A percentile compares a stretch with the other conserved stretches of the same genome.
Conservation (phyloP, 2,888 invertebrate species). For the Epistrophe eligans region DNA sequence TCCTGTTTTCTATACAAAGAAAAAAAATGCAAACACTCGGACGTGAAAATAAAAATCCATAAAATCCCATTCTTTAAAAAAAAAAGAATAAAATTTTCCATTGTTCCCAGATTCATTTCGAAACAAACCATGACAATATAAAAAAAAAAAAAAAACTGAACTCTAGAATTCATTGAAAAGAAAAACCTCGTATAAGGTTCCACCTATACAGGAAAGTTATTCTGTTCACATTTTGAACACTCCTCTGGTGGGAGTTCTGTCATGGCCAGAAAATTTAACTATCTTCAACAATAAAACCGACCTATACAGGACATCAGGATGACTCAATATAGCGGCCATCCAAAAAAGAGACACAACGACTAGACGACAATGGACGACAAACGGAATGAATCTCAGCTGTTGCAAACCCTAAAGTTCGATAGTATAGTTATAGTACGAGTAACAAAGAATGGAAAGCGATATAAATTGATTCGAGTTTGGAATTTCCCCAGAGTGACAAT, state of each 20-base stretch:
- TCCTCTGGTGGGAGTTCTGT: constrained; percentile 43
- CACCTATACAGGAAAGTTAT: constrained; percentile 62
- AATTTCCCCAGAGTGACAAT: constrained; percentile 73
- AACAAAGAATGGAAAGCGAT: constrained; percentile 71
- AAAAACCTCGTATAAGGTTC: constrained; percentile 3
- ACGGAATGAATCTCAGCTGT: constrained; percentile 61
- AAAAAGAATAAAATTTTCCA: constrained; percentile 46
- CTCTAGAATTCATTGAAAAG: constrained; percentile 56
- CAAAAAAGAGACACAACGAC: constrained; percentile 41
- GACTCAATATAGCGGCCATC: constrained; percentile 48
- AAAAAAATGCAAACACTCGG: constrained; percentile 53
- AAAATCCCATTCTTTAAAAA: constrained; percentile 43
- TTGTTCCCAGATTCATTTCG: constrained; percentile 65
- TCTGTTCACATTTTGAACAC: constrained; percentile 69
- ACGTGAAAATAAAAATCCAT: constrained; percentile 62
- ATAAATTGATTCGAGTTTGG: constrained; percentile 73
- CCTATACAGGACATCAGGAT: constrained; percentile 11
- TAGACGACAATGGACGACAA: constrained; percentile 44
- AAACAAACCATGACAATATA: constrained; percentile 49
- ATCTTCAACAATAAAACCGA: constrained; percentile 50
- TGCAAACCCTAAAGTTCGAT: constrained; percentile 63
- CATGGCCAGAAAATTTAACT: constrained; percentile 59
- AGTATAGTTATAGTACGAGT: constrained; percentile 5
- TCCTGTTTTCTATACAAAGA: constrained; percentile 12
- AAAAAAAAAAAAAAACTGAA: constrained; percentile 45